Evolutionary conservation across 2,888 invertebrate genomes (phyloP).

Genomic region (Pyrrhosoma nymphula): DNA sequence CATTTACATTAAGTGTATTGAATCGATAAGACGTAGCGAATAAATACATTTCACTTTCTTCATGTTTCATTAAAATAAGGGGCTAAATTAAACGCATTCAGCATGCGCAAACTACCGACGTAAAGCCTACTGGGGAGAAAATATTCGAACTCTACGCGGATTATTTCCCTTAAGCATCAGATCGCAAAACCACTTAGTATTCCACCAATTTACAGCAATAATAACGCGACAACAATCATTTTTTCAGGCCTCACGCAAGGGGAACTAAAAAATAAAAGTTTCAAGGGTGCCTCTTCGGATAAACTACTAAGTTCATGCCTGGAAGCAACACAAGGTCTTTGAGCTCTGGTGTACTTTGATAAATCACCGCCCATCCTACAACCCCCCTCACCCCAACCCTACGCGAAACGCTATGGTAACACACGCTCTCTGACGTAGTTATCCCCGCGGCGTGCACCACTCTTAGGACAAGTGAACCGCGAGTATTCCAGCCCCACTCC

Average conservation of each 20-base stretch:
- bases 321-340: background rate
- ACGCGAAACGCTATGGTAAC: background rate
- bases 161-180: too few species aligned
- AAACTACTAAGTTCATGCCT: background rate
- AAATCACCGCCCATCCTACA: background rate
- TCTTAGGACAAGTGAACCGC: conserved; percentile 21
- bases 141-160: too few species aligned
- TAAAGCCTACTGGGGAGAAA: too few species aligned
- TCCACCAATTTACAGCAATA: background rate
- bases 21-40: too few species aligned
- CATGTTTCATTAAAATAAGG: too few species aligned
- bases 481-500: background rate
- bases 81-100: too few species aligned
- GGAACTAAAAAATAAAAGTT: background rate
- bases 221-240: background rate
- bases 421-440: background rate
- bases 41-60: too few species aligned
- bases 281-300: background rate
- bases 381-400: too few species aligned
- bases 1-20: too few species aligned
- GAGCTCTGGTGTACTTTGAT: background rate
- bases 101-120: too few species aligned
- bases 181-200: too few species aligned
- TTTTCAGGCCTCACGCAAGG: background rate
- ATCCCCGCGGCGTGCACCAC: conserved; percentile 5